phyloP scores from a whole-genome alignment of 1,140 invertebrate genomes.

The Brevipalpus yothersi region DNA sequence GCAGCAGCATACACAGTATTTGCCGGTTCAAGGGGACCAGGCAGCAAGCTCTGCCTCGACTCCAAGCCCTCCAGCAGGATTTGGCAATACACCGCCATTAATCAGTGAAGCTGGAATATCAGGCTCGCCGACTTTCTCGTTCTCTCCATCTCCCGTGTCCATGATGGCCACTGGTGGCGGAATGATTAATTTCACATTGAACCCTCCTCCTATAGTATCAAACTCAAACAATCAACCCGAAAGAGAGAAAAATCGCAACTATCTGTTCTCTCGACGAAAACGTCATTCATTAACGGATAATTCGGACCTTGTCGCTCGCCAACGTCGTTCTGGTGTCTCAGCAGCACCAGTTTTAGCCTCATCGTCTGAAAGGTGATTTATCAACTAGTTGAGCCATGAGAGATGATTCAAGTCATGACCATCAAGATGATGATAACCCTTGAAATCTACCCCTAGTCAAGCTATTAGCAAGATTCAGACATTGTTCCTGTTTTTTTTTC shows the following conservation, averaged over 20 bases:
- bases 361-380: background rate
- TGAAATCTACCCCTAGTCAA: background rate
- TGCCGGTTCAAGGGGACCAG: background rate
- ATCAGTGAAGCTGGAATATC: background rate
- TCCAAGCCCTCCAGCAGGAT: background rate
- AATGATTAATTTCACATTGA: background rate
- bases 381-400: no score
- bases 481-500: background rate
- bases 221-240: background rate
- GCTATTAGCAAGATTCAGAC: background rate
- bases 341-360: background rate
- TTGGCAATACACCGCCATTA: background rate
- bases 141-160: background rate
- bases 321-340: background rate
- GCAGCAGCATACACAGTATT: conserved; percentile 1
- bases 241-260: background rate
- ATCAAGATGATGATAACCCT: background rate
- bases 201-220: background rate
- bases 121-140: background rate
- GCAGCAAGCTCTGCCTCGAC: background rate
- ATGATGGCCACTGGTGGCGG: background rate
- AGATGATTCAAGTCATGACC: background rate
- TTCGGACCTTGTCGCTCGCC: background rate
- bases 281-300: conserved; percentile 9
- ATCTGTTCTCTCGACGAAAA: conserved; percentile 2